Evolutionary conservation across 2,113 vertebrate genomes (phyloP).

Genomic region (Sitta europaea): DNA sequence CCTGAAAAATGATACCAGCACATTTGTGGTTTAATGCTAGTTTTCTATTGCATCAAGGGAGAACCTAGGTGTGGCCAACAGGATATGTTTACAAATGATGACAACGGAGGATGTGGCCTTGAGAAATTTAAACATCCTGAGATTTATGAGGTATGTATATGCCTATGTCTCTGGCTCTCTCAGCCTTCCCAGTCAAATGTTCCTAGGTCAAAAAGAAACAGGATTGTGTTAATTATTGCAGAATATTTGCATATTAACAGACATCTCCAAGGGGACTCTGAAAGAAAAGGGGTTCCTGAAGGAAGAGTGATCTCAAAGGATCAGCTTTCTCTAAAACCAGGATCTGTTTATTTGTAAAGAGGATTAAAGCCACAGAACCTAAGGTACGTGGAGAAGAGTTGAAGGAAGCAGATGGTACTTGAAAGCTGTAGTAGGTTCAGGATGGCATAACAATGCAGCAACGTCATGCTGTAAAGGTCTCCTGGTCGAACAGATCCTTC

Average conservation of each 20-base stretch:
- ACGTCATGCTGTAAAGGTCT: not conserved
- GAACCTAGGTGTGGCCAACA: not conserved
- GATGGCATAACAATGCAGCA: not conserved
- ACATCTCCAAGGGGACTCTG: not conserved
- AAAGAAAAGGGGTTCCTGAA: not conserved
- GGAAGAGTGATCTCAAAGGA: not conserved
- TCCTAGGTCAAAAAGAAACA: not conserved
- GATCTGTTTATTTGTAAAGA: not conserved
- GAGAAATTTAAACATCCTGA: not conserved
- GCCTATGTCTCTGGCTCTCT: not conserved
- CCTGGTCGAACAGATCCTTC: not conserved
- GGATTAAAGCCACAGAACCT: not conserved
- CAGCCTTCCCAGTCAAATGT: not conserved
- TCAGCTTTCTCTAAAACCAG: not conserved
- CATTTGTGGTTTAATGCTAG: not conserved
- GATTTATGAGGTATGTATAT: not conserved
- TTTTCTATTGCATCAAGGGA: not conserved
- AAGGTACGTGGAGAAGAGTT: not conserved
- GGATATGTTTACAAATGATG: not conserved
- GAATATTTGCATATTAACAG: not conserved
- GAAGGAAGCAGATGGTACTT: not conserved
- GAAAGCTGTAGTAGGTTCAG: not conserved
- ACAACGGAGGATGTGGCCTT: not conserved
- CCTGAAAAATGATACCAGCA: not conserved
- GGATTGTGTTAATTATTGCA: not conserved